Evolutionary conservation across 2,113 vertebrate genomes (phyloP), one percentile per base, ranked within the genome.

Genomic region (Thryonomys swinderianus): DNA sequence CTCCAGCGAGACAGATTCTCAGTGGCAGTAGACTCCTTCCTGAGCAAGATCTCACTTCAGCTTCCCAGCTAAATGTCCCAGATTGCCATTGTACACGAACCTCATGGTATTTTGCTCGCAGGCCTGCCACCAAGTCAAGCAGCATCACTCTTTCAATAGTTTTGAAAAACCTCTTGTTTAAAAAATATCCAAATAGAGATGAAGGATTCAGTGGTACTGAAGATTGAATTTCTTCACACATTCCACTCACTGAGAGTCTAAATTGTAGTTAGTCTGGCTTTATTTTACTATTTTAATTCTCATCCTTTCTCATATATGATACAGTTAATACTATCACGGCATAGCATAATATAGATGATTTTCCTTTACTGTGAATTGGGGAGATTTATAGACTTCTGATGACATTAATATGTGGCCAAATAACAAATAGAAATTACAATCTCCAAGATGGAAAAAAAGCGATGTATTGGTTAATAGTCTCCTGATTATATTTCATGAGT

Each of bases 141-240:
- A 95, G 20, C 4, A 66, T 88, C 59, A 88, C 32, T 78, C 95
- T 95, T 90, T 81, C n/a, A 86, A 64, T 62, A 8, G 95, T 95
- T 90, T 91, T 40, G 88, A 80, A 34, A 12, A 48, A 90, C 76
- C 91, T 95, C 73, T 96, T 96, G 55, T 85, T 67, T 96, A 96
- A 93, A 96, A 93, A 73, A 79, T 45, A 93, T 34, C 30, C 34
- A 91, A 62, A 81, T 95, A 96, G 71, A 95, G 91, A 93, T 85
- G n/a, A 32, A 61, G 85, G 91, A 98, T 93, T 96, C 91, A 96
- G 55, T 76, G 79, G 91, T 78, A 97, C 55, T 64, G 37, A 96
- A 96, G 61, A 25, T 66, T 94, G 23, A 20, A 88, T 92, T 94
- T 97, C 82, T 57, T 93, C n/a, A 18, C 42, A 34, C 7, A 69